These are phyloP conservation scores for Gallinago solitaria DNA, from an alignment of 2,797 vertebrate species.

Conservation along the genomic window DNA sequence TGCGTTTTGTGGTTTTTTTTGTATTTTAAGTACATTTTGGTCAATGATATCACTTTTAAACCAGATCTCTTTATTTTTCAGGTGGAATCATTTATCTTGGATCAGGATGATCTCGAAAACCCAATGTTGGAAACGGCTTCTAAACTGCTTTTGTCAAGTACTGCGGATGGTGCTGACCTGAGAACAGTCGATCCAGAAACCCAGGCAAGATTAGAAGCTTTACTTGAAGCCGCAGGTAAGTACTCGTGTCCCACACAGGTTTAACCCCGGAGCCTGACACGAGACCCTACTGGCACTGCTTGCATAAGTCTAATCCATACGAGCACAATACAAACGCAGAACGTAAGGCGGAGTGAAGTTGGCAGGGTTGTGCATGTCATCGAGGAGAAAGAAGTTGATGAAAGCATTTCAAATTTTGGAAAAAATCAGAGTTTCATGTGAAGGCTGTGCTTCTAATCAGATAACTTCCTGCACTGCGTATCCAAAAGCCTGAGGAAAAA, in stretches of 20 bases:
- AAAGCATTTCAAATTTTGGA: not conserved
- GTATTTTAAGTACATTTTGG: not conserved
- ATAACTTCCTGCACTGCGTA: fast-evolving
- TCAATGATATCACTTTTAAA: not conserved
- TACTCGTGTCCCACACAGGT: not conserved
- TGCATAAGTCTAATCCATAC: not conserved
- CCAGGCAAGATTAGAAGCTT: constrained; percentile 84
- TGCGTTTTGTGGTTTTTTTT: too few relatives aligned
- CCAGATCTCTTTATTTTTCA: not conserved
- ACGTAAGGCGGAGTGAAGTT: fast-evolving
- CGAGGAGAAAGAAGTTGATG: fast-evolving
- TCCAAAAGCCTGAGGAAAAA: not conserved
- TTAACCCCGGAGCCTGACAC: not conserved
- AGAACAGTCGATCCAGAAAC: constrained; percentile 85
- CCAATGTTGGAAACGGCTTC: constrained; percentile 86
- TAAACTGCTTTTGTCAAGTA: constrained; percentile 82
- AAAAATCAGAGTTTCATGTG: fast-evolving
- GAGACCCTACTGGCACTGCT: not conserved
- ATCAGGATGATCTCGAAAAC: constrained; percentile 86
- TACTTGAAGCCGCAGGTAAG: constrained; percentile 84
- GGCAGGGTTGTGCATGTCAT: not conserved
- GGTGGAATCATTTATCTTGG: constrained; percentile 86
- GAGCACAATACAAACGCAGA: not conserved
- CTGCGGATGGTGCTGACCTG: constrained; percentile 83
- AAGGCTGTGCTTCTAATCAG: not conserved